Base-by-base conservation (phyloP, 1,140 invertebrate genomes). In the Monomorium pharaonis region DNA sequence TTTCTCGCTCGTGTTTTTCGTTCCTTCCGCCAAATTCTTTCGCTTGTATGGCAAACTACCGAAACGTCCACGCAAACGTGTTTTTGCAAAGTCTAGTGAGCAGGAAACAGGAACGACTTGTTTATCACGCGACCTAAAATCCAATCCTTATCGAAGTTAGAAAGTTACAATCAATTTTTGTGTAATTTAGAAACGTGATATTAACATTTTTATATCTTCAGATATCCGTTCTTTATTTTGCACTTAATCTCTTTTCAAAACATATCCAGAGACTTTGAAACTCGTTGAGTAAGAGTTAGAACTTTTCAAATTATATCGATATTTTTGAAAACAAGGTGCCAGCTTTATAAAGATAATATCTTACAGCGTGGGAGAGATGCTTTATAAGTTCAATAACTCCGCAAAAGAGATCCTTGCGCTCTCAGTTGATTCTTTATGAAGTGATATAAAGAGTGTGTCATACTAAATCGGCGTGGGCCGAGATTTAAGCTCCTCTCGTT, bases 51-150 rank as follows among this genome's bases (percentile, higher is more conserved):
- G 21, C 62, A 42, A 42, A 37, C 21, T 18, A 42, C 4, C 0
- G 18, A 44, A 49, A 70, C 16, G 5, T n/a, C 7, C 24, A 37
- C 4, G 24, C 12, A 18, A 54, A 70, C 18, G 12, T 3, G 27
- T 47, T 14, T n/a, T 54, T 27, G 30, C 33, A 37, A 21, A 56
- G 6, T 24, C 1, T 56, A 88, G 92, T 70, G 63, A n/a, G 47
- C 7, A 69, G 58, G 80, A 91, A 92, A 91, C 89, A 88, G 85
- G 90, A 92, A 87, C 88, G 88, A 81, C 47, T 70, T 90, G 85
- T 70, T 91, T 93, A 69, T 92, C 37, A 44, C 42, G 63, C 21
- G 63, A 24, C 42, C 63, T 24, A 47, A 21, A 67, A 47, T 47
- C 3, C 5, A 47, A 24, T 67, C 63, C 37, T 44, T 37, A 65